Base-by-base conservation (phyloP, 2,797 vertebrate species). In the Neomorphus geoffroyi region DNA sequence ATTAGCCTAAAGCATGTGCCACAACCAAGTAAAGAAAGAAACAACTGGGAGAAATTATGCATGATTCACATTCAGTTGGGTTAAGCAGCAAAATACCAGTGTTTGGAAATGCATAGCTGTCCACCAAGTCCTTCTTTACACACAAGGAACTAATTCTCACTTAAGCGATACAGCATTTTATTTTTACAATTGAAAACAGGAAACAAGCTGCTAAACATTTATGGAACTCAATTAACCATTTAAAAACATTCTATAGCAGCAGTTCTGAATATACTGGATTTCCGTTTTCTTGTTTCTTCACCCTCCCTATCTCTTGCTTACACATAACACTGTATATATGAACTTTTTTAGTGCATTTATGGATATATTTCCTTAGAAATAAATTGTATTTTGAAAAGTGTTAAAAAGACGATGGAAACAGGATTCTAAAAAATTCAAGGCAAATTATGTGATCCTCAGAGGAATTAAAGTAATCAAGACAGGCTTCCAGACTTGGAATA, bases 11-110 rank as follows among this genome's bases (percentile, higher is more conserved):
- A 94, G 70, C 93, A 90, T 93, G 33, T 92, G 45, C 58, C 96
- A 94, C 96, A 97, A 96, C 50, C 62, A 96, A 97, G 96, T 94
- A 96, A 92, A 88, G 46, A 81, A 72, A 81, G 53, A 95, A 90
- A 79, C 18, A 95, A 64, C 23, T 69, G 45, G 82, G 73, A 53
- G 92, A 95, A 94, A 95, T 94, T 94, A 90, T 95, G 56, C 70
- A 62, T 86, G 77, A 82, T 95, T 97, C 82, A n/a, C 46, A 82
- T 97, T 91, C 50, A 69, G 24, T 71, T 91, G 85, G 26, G 32
- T 71, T 97, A 88, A 94, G 72, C 48, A 96, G 51, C 11, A 46
- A 92, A 97, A 95, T 62, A 64, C 33, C 46, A 46, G 46, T 67
- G 39, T 93, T 93, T 96, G 74, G 71, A 97, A 97, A 77, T 54